Percentiles rank a stretch among this genome's conserved stretches.
These are phyloP conservation scores for Benitochromis conjunctus DNA, from an alignment of 2,113 vertebrate genomes.

Conservation along the genomic window DNA sequence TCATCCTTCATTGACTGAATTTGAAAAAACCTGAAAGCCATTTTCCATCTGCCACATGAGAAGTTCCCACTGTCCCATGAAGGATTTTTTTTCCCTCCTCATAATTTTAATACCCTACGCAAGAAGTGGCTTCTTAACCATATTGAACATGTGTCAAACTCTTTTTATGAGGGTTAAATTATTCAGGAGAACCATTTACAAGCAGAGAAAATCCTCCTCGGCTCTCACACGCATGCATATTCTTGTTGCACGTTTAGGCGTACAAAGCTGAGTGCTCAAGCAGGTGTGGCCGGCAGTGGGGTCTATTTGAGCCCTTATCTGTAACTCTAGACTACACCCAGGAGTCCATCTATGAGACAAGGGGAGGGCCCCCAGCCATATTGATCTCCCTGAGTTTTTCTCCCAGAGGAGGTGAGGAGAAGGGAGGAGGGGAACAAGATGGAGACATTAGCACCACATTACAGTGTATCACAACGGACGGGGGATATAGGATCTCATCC, in stretches of 20 bases:
- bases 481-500: slow-evolving; percentile 57
- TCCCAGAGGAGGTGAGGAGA: slow-evolving; percentile 47
- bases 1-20: slow-evolving; percentile 33
- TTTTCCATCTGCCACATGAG: slow-evolving; percentile 26
- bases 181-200: slow-evolving; percentile 50
- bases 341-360: slow-evolving; percentile 56
- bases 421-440: slow-evolving; percentile 42
- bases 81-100: background rate
- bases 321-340: slow-evolving; percentile 66
- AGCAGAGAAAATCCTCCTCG: background rate
- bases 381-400: slow-evolving; percentile 54
- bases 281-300: slow-evolving; percentile 24
- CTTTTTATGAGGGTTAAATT: slow-evolving; percentile 57
- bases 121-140: slow-evolving; percentile 12
- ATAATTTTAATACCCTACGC: slow-evolving; percentile 29
- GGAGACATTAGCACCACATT: slow-evolving; percentile 69
- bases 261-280: slow-evolving; percentile 33
- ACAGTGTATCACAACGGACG: slow-evolving; percentile 43
- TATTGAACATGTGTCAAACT: slow-evolving; percentile 43
- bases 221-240: background rate
- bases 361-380: slow-evolving; percentile 49
- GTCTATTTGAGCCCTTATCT: slow-evolving; percentile 44
- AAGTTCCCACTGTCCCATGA: background rate
- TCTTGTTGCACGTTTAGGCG: background rate
- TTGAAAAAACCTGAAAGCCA: slow-evolving; percentile 18